Base-by-base conservation (phyloP, 2,797 vertebrate genomes). In the Balearica regulorum region DNA sequence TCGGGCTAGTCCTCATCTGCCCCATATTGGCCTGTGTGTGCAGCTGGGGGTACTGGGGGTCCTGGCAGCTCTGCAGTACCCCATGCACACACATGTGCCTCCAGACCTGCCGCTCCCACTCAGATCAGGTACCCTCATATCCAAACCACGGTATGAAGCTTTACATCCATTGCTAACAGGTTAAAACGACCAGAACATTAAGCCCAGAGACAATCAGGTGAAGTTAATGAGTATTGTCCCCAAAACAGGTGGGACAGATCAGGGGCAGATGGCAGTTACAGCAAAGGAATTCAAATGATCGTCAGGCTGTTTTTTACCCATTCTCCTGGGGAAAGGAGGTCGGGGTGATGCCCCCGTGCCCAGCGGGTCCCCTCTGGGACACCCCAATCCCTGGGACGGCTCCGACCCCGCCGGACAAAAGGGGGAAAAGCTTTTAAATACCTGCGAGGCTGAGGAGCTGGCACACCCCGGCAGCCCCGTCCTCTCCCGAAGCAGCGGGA, bases 271-370 rank as follows among this genome's bases (percentile, higher is more conserved):
- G 1, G 25, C 25, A 8, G 6, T 7, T 19, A 26, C 53, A 5
- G 13, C 33, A 0, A 28, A 24, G 57, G 2, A 5, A 13, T 48
- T n/a, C 54, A 3, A 35, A 3, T 0, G 2, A 9, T 0, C 0
- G 1, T 2, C 25, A 28, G 54, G 49, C 44, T 7, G 26, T 0
- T 48, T 44, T 37, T 26, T 5, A 0, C 26, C 33, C 28, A 0
- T 46, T 46, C 31, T 39, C 22, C 64, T 0, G 18, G 21, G 18
- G 4, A 13, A 49, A 18, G 17, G 31, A 6, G 17, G 2, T 4
- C 13, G 3, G 35, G 5, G 10, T 39, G 13, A n/a, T 12, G 22
- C 29, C 55, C 21, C 48, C 14, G 20, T 33, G 49, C 35, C 41
- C 26, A 11, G 28, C 9, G 28, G 48, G 22, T 44, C 33, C 62